Evolutionary conservation across 2,797 vertebrate genomes (phyloP), one percentile per base, ranked within the genome.

Genomic region (Babyrousa celebensis): DNA sequence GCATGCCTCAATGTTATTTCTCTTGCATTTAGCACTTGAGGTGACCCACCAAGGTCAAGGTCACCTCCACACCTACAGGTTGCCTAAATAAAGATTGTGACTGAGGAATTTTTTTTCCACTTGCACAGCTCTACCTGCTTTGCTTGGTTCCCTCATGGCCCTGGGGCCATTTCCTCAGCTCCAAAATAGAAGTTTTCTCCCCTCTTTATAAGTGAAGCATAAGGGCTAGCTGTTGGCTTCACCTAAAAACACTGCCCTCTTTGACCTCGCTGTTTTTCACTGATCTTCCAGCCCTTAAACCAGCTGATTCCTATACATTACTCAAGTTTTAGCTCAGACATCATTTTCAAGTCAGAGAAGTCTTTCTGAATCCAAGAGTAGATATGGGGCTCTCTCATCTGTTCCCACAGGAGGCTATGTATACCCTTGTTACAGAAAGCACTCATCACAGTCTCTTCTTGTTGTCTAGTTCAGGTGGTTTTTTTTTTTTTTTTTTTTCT

Each of bases 101-200:
- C 58, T 17, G 25, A 92, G 29, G 40, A 63, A 20, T 17, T 2
- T 20, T 25, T 32, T 15, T 15, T 11, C 40, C 58, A 29, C 27
- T 40, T 48, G 32, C 78, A 84, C 27, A 77, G n/a, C 12, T 91
- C 25, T 80, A n/a, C 6, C 20, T 82, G 36, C 70, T 92, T 85
- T 85, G 48, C 56, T 79, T 88, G 63, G 21, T 80, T 91, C 52
- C 25, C 16, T 93, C 18, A 36, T 15, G 43, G 94, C 48, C 36
- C 29, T 48, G 43, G 83, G 25, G 43, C 43, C 10, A 75, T 79
- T 83, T 96, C 25, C 62, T 91, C 68, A 82, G 52, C 36, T 94
- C 70, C 82, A 90, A 80, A 96, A n/a, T 32, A 25, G 40, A 96
- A 25, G 12, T 52, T 89, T 83, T 75, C 58, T 72, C 93, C 56